Conservation (phyloP, 2,888 invertebrate genomes). For the Andrena praecox region DNA sequence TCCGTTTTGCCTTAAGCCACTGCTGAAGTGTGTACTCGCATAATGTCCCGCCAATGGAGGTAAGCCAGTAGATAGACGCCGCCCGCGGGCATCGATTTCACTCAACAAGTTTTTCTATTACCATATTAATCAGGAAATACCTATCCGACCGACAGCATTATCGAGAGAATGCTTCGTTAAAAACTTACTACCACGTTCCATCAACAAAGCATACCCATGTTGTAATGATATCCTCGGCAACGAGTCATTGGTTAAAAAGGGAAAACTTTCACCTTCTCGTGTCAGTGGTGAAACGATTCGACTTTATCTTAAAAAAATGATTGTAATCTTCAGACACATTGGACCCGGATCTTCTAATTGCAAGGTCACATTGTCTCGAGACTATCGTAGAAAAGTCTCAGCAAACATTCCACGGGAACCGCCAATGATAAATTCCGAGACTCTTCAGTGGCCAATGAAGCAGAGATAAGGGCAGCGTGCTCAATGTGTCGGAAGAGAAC, state of each 20-base stretch:
- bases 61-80: not conserved
- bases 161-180: not conserved
- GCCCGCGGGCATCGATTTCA: not conserved
- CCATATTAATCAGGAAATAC: not conserved
- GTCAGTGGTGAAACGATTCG: not conserved
- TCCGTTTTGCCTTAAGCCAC: slow-evolving; percentile 36
- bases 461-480: not conserved
- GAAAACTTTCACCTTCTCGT: not conserved
- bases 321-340: too few relatives aligned
- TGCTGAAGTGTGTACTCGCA: slow-evolving; percentile 17
- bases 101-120: slow-evolving; percentile 9
- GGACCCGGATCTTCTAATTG: too few relatives aligned
- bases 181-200: not conserved
- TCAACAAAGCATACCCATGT: too few relatives aligned
- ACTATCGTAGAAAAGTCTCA: not conserved
- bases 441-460: not conserved
- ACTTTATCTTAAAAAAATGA: not conserved
- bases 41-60: not conserved
- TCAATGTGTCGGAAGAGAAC: slow-evolving; percentile 29
- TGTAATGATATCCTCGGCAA: not conserved
- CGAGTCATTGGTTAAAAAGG: not conserved
- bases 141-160: not conserved
- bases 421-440: not conserved
- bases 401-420: too few relatives aligned
- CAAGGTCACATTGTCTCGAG: not conserved